Percentiles rank a stretch among this genome's conserved stretches.
These are phyloP conservation scores for Dunckerocampus dactyliophorus DNA, from an alignment of 2,113 vertebrate species.

Conservation along the genomic window DNA sequence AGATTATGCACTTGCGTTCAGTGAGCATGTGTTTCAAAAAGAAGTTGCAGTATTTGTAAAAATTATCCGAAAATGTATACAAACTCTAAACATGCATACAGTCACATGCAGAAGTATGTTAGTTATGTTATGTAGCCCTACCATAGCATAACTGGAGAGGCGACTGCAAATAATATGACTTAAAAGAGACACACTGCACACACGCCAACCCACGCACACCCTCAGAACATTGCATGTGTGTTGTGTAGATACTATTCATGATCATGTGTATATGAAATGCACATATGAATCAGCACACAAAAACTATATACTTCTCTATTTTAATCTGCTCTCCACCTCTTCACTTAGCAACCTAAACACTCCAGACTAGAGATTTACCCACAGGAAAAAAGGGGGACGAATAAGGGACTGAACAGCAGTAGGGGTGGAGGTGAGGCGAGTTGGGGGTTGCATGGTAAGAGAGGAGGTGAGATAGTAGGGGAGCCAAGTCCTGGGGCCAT, in stretches of 20 bases:
- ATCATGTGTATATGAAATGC: background rate
- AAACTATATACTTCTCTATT: conserved; percentile 14
- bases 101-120: conserved; percentile 19
- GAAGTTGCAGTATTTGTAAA: background rate
- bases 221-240: conserved; percentile 4
- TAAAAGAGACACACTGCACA: conserved; percentile 18
- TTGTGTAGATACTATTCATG: background rate
- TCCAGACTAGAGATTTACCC: conserved; percentile 44
- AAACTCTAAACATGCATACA: conserved; percentile 26
- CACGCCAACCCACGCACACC: conserved; percentile 1
- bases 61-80: conserved; percentile 14
- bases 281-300: background rate
- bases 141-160: conserved; percentile 3
- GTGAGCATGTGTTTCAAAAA: too few relatives aligned
- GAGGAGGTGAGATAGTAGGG: conserved; percentile 44
- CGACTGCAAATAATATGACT: conserved; percentile 14
- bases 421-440: conserved; percentile 10
- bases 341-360: conserved; percentile 37
- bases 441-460: conserved; percentile 24
- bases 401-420: conserved; percentile 33
- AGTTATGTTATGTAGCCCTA: conserved; percentile 17
- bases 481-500: conserved; percentile 43
- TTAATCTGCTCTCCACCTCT: conserved; percentile 47
- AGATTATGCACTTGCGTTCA: too few relatives aligned
- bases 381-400: conserved; percentile 19